These are phyloP conservation scores for Panurus biarmicus DNA, from an alignment of 2,113 vertebrate genomes.

Conservation along the genomic window DNA sequence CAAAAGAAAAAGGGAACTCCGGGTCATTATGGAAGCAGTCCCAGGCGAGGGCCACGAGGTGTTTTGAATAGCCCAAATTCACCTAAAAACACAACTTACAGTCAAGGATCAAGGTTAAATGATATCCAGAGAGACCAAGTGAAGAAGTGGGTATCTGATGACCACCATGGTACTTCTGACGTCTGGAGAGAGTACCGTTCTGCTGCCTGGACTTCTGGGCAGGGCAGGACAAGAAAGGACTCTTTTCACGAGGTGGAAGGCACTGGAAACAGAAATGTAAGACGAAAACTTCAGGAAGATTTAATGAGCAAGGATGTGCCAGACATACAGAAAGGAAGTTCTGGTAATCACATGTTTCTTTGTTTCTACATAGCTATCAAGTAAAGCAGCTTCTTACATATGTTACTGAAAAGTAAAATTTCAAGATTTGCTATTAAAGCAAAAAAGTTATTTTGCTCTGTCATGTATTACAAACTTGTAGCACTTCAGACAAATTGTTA, in stretches of 20 bases:
- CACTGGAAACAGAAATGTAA: conserved; percentile 54
- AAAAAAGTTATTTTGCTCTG: background rate
- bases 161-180: conserved; percentile 65
- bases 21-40: conserved; percentile 68
- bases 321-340: conserved; percentile 57
- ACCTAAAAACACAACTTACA: conserved; percentile 64
- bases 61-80: conserved; percentile 69
- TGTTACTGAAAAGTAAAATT: background rate
- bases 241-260: conserved; percentile 64
- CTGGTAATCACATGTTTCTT: conserved; percentile 63
- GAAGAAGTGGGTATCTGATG: conserved; percentile 74
- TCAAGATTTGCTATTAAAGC: background rate
- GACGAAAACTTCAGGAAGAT: conserved; percentile 63
- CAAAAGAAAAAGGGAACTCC: conserved; percentile 68
- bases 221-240: conserved; percentile 68
- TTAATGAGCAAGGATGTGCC: conserved; percentile 45
- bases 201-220: conserved; percentile 28
- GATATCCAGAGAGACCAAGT: conserved; percentile 76
- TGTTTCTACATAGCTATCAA: background rate
- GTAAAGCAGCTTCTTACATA: background rate
- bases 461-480: background rate
- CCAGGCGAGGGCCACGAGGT: conserved; percentile 69
- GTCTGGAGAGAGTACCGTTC: conserved; percentile 75
- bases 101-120: conserved; percentile 66
- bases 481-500: background rate